Percentiles rank a stretch among this genome's conserved stretches.
phyloP scores from a whole-genome alignment of 2,888 invertebrate species.

The Hirtodrosophila duncani region DNA sequence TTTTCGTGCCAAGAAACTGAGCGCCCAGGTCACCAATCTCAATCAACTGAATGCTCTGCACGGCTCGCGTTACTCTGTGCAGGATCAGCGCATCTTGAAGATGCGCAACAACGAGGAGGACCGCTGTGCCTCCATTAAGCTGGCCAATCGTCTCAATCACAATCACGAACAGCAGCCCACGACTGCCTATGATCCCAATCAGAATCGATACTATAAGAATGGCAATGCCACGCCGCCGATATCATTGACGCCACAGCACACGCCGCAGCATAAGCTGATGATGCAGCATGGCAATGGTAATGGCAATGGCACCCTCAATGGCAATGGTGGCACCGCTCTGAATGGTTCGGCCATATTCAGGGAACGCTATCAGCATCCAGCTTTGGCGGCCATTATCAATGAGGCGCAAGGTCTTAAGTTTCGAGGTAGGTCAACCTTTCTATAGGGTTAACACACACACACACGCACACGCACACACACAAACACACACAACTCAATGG shows the following conservation, averaged over 20 bases:
- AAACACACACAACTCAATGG: not conserved
- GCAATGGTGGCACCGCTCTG: constrained; percentile 41
- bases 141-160: constrained; percentile 73
- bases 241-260: constrained; percentile 71
- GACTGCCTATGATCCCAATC: constrained; percentile 75
- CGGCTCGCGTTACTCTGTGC: constrained; percentile 76
- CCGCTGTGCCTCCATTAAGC: constrained; percentile 74
- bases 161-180: constrained; percentile 52
- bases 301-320: constrained; percentile 64
- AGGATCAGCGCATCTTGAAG: constrained; percentile 77
- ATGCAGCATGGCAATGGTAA: constrained; percentile 57
- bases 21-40: constrained; percentile 71
- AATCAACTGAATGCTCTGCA: constrained; percentile 73
- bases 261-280: constrained; percentile 71
- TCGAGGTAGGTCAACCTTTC: constrained; percentile 70
- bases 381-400: constrained; percentile 77
- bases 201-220: constrained; percentile 76
- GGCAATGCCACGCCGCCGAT: constrained; percentile 60
- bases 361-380: constrained; percentile 78
- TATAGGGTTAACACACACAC: too few relatives aligned
- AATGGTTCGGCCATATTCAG: constrained; percentile 76
- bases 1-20: constrained; percentile 75
- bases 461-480: too few relatives aligned
- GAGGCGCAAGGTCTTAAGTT: constrained; percentile 77
- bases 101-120: constrained; percentile 78